Base-by-base conservation (phyloP, 2,888 invertebrate species). In the Molanna angustata region DNA sequence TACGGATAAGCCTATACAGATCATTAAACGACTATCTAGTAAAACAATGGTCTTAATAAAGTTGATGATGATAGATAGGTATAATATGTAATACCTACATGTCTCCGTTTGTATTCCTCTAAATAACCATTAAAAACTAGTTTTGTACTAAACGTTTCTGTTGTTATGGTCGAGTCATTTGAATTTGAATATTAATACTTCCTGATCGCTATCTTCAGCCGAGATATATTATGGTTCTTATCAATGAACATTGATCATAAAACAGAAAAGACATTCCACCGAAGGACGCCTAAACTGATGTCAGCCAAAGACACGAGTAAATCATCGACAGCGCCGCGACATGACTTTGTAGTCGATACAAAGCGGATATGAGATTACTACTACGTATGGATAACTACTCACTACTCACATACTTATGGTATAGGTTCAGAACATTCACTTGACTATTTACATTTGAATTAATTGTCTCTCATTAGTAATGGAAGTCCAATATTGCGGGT, bases 391-490 rank as follows among this genome's bases (percentile, higher is more conserved):
- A n/a, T n/a, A n/a, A n/a, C n/a, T n/a, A n/a, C n/a, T n/a, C n/a
- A n/a, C n/a, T n/a, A n/a, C n/a, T n/a, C n/a, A n/a, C n/a, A n/a
- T n/a, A n/a, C n/a, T n/a, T n/a, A n/a, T n/a, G n/a, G n/a, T 27
- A 11, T 4, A 27, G 4, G 27, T 27, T 27, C 27, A 27, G 27
- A 27, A 39, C 39, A 4, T 17, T 17, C 9, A 18, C 4, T 9
- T 14, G 9, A 4, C 35, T 16, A 35, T 45, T 51, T 39, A 37
- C 19, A 54, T 33, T 27, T 11, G 40, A 53, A 54, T 56, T 52
- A 56, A 56, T 56, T 17, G 45, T 13, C 45, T 31, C 21, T 48
- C 56, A 52, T 56, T 56, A 56, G 52, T 41, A 48, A 43, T 49
- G 33, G 43, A 37, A 31, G 27, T 39, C 31, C 17, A 21, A 48